phyloP scores from a whole-genome alignment of 2,113 vertebrate genomes.

The Dissostichus mawsoni region DNA sequence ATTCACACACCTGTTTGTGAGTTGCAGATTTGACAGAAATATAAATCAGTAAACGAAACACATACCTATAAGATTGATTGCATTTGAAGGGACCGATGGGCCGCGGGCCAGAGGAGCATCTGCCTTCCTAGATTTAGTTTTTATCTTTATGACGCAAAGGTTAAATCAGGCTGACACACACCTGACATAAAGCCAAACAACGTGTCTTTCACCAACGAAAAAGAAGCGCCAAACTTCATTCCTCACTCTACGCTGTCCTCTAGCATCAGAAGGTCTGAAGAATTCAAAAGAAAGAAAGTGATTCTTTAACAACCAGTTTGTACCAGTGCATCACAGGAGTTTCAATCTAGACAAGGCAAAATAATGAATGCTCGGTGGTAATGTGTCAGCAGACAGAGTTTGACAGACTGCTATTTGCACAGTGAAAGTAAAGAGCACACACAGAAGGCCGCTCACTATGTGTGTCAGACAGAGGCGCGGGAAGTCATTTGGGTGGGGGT shows the following conservation, averaged over 20 bases:
- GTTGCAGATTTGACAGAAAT: no score
- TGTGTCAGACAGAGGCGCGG: background rate
- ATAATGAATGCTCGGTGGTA: no score
- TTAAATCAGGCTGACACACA: background rate
- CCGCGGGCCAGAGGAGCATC: background rate
- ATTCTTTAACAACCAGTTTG: background rate
- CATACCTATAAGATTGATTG: no score
- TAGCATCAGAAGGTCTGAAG: no score
- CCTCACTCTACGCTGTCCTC: background rate
- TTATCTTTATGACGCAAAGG: rapidly evolving
- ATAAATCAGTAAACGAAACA: no score
- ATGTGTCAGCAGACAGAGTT: background rate
- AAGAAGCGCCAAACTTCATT: conserved; percentile 3
- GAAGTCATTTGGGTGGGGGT: no score
- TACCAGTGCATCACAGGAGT: background rate
- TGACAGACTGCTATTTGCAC: conserved; percentile 8
- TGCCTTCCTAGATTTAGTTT: background rate
- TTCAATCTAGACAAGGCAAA: background rate
- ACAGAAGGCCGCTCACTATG: background rate
- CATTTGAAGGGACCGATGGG: background rate
- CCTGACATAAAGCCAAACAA: conserved; percentile 1
- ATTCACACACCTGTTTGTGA: no score
- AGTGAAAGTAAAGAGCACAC: conserved; percentile 12
- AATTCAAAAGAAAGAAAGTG: background rate
- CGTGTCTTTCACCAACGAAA: background rate